These are phyloP conservation scores for Lepidocolaptes lacrymiger DNA, from an alignment of 2,797 vertebrate species.

Conservation along the genomic window DNA sequence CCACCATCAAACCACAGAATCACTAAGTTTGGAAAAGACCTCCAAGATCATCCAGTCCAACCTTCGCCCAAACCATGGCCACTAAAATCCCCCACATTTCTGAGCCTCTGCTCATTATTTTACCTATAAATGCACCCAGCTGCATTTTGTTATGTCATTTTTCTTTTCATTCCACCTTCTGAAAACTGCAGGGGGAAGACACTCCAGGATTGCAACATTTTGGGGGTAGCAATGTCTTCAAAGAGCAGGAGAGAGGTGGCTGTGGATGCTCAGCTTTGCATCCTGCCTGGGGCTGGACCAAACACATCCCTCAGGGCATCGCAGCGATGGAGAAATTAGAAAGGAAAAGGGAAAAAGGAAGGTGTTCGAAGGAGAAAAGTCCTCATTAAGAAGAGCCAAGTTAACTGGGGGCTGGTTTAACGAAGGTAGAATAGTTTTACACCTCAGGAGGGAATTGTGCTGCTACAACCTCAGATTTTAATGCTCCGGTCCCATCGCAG, in stretches of 20 bases:
- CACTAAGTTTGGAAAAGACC: neutral
- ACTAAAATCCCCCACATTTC: neutral
- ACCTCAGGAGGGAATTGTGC: slow-evolving; percentile 16
- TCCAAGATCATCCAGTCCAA: neutral
- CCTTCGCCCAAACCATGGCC: fast-evolving
- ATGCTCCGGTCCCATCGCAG: neutral
- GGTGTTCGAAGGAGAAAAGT: neutral
- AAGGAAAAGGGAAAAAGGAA: neutral
- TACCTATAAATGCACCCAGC: neutral
- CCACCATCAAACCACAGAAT: neutral
- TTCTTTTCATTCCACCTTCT: neutral
- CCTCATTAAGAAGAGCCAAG: neutral
- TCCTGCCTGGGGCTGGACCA: neutral
- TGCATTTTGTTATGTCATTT: neutral
- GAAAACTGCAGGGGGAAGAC: neutral
- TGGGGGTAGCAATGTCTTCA: neutral
- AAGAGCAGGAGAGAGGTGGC: neutral
- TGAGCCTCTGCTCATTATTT: neutral
- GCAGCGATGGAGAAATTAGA: fast-evolving
- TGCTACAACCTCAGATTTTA: neutral
- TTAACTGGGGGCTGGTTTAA: neutral
- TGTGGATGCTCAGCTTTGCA: neutral
- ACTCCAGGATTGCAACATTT: neutral
- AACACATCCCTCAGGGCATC: fast-evolving
- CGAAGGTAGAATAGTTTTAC: neutral